Evolutionary conservation across 1,140 invertebrate genomes (phyloP).

Genomic region (Proctacanthus coquilletti): DNA sequence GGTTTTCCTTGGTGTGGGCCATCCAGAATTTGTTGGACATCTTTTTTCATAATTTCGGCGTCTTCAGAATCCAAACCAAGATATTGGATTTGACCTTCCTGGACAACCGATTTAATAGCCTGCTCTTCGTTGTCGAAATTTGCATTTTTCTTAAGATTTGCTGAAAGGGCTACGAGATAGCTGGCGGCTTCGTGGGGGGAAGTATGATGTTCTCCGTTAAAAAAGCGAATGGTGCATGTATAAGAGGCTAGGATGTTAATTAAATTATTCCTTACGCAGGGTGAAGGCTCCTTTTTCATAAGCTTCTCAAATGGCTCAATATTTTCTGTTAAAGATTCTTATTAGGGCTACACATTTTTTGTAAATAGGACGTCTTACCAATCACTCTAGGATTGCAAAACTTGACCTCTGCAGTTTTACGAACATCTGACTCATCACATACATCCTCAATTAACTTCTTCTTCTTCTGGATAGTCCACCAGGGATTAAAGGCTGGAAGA

Average conservation of each 20-base stretch:
- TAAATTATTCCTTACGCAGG: constrained; percentile 41
- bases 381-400: no score
- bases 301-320: constrained; percentile 32
- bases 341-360: no score
- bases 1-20: not conserved
- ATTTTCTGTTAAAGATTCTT: no score
- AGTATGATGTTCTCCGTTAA: constrained; percentile 45
- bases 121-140: constrained; percentile 37
- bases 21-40: not conserved
- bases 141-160: constrained; percentile 36
- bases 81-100: constrained; percentile 4
- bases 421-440: no score
- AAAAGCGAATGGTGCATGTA: constrained; percentile 40
- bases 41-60: not conserved
- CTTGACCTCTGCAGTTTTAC: no score
- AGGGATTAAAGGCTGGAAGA: constrained; percentile 46
- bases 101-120: constrained; percentile 39
- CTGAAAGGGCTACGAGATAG: constrained; percentile 37
- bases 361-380: no score
- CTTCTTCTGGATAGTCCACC: constrained; percentile 39
- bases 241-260: constrained; percentile 50
- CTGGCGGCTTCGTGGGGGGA: constrained; percentile 35
- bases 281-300: constrained; percentile 37
- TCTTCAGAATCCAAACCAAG: not conserved
- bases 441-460: no score